Percentiles rank a stretch among this genome's conserved stretches.
Evolutionary conservation across 1,140 invertebrate genomes (phyloP).

Genomic region (Aphaenogaster rudis): DNA sequence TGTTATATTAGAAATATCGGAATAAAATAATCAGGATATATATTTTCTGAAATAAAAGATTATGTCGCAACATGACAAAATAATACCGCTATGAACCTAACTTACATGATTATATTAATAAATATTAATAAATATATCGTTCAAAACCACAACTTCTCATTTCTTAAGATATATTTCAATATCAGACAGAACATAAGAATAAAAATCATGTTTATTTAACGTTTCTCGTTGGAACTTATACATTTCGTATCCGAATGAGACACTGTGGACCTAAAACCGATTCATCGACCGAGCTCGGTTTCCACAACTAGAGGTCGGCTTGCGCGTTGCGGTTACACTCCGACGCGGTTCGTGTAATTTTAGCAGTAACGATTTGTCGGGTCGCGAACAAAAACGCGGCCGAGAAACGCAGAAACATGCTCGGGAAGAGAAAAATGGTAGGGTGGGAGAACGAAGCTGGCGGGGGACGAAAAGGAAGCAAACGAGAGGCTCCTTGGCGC

Average conservation of each 20-base stretch:
- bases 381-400: not conserved
- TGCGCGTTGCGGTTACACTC: conserved; percentile 20
- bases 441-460: not conserved
- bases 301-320: not conserved
- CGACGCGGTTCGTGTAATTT: conserved; percentile 56
- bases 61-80: not conserved
- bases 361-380: conserved; percentile 53
- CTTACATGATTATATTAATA: not conserved
- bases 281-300: not conserved
- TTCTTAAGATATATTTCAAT: not conserved
- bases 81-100: not conserved
- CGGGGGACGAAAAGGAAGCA: not conserved
- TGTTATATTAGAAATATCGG: not conserved
- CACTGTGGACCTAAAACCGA: not conserved
- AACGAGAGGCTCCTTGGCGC: not conserved
- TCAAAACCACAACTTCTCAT: not conserved
- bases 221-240: not conserved
- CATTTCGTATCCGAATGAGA: not conserved
- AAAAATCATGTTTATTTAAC: not conserved
- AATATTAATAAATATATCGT: not conserved
- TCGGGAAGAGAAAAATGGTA: not conserved
- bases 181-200: not conserved
- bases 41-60: not conserved
- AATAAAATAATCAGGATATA: not conserved
- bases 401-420: conserved; percentile 26